Evolutionary conservation across 2,113 vertebrate species (phyloP), one percentile per base, ranked within the genome.

Genomic region (Sinocyclocheilus anshuiensis): DNA sequence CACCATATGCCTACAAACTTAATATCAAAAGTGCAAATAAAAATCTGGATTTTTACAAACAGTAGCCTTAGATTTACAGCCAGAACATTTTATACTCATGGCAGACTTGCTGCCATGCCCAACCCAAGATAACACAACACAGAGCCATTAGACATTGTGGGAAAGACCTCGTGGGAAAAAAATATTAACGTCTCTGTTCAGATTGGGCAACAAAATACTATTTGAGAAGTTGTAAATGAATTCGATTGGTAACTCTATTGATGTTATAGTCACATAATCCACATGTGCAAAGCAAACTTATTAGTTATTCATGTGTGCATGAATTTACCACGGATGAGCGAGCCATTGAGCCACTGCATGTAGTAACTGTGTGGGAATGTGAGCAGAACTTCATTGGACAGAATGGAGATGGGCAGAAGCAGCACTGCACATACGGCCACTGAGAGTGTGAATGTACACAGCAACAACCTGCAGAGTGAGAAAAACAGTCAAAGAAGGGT

Each of bases 271-370:
- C 12, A 39, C 29, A 61, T 20, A 61, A n/a, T 42, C 26, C 29
- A 22, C 16, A 12, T n/a, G 55, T 53, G 6, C 48, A 55, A 59
- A 15, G 77, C 63, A 83, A 39, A 36, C 7, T 8, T 18, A 6
- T 16, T 13, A 57, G 22, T 63, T 53, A 53, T 53, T 69, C 8
- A 15, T 48, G 42, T 42, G 42, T 42, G 42, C 1, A 9, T 42
- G 42, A 12, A 45, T 45, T 18, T 90, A 99, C 98, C 98, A 0
- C 97, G 98, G 69, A 99, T 94, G 16, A 99, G 97, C 11, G 98
- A 99, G 6, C 97, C 97, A 0, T 97, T 98, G 87, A 99, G 97
- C 98, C 98, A 99, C 95, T 98, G 97, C 94, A 99, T 97, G 93
- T 99, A 99, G 94, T 98, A 99, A 92, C 96, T 99, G 3, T 96